Percentiles rank a stretch among this genome's conserved stretches.
Evolutionary conservation across 2,797 vertebrate species (phyloP).

Genomic region (Xerus rutilus): DNA sequence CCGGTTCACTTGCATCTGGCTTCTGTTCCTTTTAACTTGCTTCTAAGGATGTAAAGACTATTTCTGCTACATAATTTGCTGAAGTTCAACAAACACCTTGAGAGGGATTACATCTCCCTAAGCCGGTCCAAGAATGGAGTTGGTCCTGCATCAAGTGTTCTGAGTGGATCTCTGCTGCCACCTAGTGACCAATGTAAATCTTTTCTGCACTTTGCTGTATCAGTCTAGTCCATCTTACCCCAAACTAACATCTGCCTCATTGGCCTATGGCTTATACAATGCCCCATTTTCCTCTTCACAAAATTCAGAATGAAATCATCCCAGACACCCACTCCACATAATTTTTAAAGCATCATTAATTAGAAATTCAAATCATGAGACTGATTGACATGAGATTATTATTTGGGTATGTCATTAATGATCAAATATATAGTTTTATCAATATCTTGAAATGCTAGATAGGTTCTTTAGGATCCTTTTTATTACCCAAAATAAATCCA

Average conservation of each 20-base stretch:
- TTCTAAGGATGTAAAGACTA: background rate
- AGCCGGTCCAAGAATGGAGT: background rate
- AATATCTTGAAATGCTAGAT: background rate
- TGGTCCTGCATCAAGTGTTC: background rate
- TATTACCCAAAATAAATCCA: background rate
- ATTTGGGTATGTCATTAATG: background rate
- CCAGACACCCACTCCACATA: background rate
- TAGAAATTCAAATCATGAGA: conserved; percentile 37
- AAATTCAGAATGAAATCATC: conserved; percentile 6
- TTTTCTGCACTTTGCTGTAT: background rate
- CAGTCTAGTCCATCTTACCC: background rate
- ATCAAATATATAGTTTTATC: background rate
- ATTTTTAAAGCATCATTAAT: conserved; percentile 10
- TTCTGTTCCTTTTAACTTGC: conserved; percentile 40
- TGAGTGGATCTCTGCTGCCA: conserved; percentile 69
- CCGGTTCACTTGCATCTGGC: background rate
- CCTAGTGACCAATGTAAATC: conserved; percentile 50
- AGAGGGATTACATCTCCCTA: background rate
- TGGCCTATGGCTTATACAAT: background rate
- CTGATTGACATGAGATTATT: background rate
- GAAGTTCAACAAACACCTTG: background rate
- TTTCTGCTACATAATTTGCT: background rate
- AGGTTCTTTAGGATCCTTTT: background rate
- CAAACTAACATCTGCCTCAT: background rate
- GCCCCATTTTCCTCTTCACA: background rate